Percentiles rank a stretch among this genome's conserved stretches.
phyloP scores from a whole-genome alignment of 2,113 vertebrate genomes.

The Empidonax traillii region DNA sequence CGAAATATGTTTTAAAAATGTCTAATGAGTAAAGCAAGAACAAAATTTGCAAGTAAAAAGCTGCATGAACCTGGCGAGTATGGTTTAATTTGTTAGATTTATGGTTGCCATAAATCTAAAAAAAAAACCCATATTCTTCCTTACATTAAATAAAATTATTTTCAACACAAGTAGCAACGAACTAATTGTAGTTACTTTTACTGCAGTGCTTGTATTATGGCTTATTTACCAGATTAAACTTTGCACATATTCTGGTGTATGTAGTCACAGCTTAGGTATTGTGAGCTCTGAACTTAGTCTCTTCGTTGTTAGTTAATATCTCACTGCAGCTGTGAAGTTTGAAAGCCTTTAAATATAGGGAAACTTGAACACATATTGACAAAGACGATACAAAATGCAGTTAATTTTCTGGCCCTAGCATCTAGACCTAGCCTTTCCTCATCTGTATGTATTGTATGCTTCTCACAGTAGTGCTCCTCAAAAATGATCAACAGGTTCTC shows the following conservation, averaged over 20 bases:
- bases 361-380: not conserved
- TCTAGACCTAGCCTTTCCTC: not conserved
- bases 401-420: not conserved
- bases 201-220: not conserved
- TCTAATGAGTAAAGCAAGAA: not conserved
- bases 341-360: not conserved
- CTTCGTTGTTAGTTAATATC: not conserved
- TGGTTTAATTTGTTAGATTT: not conserved
- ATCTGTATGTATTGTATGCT: not conserved
- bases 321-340: not conserved
- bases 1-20: not conserved
- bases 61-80: not conserved
- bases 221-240: not conserved
- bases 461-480: not conserved
- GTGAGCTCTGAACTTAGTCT: not conserved
- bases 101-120: not conserved
- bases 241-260: not conserved
- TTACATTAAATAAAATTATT: not conserved
- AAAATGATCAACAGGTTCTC: not conserved
- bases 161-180: not conserved
- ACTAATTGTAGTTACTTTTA: not conserved
- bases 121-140: not conserved
- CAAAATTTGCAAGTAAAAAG: not conserved
- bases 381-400: not conserved
- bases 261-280: not conserved